A percentile compares a stretch with the other conserved stretches of the same genome.
phyloP scores from a whole-genome alignment of 2,797 vertebrate genomes.

The Enteromius afrohamiltoni region DNA sequence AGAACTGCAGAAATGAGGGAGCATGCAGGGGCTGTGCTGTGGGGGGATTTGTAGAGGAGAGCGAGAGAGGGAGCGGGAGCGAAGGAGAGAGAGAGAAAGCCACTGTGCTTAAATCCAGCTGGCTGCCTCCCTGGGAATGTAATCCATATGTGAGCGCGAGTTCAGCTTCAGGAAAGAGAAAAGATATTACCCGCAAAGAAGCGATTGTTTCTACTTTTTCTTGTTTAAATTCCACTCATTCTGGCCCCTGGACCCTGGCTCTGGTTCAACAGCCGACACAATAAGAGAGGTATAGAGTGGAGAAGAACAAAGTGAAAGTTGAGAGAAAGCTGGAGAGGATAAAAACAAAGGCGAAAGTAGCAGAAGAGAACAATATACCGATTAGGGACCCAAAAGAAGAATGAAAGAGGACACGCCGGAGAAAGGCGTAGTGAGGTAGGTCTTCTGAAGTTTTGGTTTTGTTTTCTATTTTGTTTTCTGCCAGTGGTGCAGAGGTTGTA shows the following conservation, averaged over 20 bases:
- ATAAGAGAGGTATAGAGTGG: conserved; percentile 38
- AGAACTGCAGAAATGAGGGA: conserved; percentile 49
- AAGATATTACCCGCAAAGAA: conserved; percentile 62
- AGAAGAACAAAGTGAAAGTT: conserved; percentile 37
- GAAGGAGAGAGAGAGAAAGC: conserved; percentile 32
- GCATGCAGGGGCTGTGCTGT: conserved; percentile 46
- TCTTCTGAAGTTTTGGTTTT: conserved; percentile 15
- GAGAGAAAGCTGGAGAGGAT: conserved; percentile 29
- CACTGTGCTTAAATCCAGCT: conserved; percentile 61
- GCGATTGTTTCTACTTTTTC: conserved; percentile 65
- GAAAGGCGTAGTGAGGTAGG: conserved; percentile 55
- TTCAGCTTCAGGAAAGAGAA: conserved; percentile 60
- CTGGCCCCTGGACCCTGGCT: conserved; percentile 61
- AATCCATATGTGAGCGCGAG: conserved; percentile 68
- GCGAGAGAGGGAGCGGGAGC: neutral
- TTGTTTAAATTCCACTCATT: conserved; percentile 71
- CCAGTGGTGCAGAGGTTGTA: conserved; percentile 29
- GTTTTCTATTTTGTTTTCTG: neutral
- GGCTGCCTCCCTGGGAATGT: conserved; percentile 64
- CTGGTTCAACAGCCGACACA: conserved; percentile 48
- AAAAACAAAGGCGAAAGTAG: conserved; percentile 24
- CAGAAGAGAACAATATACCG: conserved; percentile 5
- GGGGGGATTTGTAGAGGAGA: conserved; percentile 25
- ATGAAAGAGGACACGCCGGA: conserved; percentile 46
- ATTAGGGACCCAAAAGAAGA: conserved; percentile 1